Conservation (phyloP, 2,888 invertebrate species). For the Tromatobia lineatoria region DNA sequence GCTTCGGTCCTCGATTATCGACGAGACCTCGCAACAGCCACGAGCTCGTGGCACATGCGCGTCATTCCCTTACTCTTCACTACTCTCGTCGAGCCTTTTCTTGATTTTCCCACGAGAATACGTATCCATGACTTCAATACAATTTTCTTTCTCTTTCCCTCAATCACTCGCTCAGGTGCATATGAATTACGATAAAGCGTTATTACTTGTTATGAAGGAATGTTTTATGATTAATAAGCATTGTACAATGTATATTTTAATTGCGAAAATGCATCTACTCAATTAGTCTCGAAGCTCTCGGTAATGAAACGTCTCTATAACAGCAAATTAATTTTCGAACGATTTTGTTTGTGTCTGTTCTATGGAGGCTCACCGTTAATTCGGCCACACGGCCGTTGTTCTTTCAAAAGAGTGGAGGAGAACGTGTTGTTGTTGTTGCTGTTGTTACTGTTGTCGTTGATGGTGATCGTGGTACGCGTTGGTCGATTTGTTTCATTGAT, state of each 20-base stretch:
- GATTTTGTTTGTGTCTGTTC: constrained; percentile 22
- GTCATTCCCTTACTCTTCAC: constrained; percentile 32
- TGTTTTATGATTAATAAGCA: not conserved
- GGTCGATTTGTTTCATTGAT: constrained; percentile 69
- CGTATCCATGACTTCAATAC: not conserved
- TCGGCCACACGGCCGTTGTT: constrained; percentile 78
- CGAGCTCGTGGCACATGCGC: constrained; percentile 45
- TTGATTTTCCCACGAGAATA: constrained; percentile 24
- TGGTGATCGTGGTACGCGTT: constrained; percentile 60
- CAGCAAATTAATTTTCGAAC: constrained; percentile 18
- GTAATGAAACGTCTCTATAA: not conserved
- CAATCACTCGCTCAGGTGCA: not conserved
- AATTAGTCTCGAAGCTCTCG: constrained; percentile 20
- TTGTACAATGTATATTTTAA: not conserved
- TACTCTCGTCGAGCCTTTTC: constrained; percentile 21
- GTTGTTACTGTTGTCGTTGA: constrained; percentile 46
- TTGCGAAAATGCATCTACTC: not conserved
- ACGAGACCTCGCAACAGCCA: constrained; percentile 47
- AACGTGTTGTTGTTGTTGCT: constrained; percentile 64
- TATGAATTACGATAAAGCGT: not conserved
- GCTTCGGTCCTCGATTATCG: constrained; percentile 61
- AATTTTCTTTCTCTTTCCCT: not conserved
- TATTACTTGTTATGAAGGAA: not conserved
- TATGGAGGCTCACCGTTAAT: constrained; percentile 82
- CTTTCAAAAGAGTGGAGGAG: constrained; percentile 63